phyloP scores from a whole-genome alignment of 2,113 vertebrate species.

The Lepus europaeus region DNA sequence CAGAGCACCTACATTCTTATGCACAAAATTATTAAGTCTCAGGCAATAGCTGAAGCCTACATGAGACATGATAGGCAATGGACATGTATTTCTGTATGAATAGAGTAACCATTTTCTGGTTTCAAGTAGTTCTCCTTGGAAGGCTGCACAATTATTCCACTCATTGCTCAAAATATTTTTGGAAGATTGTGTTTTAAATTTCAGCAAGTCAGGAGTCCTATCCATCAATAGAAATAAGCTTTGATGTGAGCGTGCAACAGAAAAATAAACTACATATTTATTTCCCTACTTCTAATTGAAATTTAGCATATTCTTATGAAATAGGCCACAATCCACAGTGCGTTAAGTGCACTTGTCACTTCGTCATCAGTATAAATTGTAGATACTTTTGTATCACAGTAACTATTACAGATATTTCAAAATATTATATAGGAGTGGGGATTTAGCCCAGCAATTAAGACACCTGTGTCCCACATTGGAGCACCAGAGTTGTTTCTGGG shows the following conservation, averaged over 20 bases:
- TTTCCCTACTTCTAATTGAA: neutral
- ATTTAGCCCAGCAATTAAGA: too few relatives aligned
- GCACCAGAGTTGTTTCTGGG: too few relatives aligned
- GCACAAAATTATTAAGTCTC: neutral
- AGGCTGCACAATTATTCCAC: neutral
- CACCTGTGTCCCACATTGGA: too few relatives aligned
- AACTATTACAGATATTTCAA: neutral
- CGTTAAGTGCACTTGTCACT: neutral
- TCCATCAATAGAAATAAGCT: neutral
- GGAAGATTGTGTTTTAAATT: neutral
- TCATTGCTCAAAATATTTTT: neutral
- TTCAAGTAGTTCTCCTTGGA: neutral
- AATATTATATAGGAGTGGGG: neutral
- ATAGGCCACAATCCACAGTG: neutral
- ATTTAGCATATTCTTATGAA: neutral
- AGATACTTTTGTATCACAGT: neutral
- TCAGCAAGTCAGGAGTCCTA: neutral
- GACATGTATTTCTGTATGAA: neutral
- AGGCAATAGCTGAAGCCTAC: neutral
- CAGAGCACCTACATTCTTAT: neutral
- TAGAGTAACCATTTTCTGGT: neutral
- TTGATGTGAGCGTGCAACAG: neutral
- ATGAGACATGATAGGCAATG: neutral
- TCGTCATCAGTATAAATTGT: neutral
- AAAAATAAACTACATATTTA: neutral